Conservation (phyloP, 2,888 invertebrate species). For the Nomada lathburiana region DNA sequence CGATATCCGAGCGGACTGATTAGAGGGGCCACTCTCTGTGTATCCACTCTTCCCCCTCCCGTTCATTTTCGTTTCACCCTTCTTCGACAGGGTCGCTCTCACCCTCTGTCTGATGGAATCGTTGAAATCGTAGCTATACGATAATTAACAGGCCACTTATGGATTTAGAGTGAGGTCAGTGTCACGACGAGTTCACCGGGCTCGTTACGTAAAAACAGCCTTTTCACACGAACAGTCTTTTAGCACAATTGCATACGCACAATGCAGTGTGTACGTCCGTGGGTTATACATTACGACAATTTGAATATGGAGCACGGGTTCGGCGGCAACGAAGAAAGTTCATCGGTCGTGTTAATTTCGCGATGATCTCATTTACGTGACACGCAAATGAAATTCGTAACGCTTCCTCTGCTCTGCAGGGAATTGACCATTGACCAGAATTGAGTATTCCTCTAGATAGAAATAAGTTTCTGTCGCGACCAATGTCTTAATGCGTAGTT, state of each 20-base stretch:
- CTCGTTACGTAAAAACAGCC: constrained; percentile 40
- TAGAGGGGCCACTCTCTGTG: constrained; percentile 27
- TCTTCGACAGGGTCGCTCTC: neutral
- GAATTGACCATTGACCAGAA: neutral
- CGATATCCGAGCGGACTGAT: constrained; percentile 54
- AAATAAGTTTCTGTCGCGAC: no score
- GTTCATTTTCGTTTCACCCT: neutral
- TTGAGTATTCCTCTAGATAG: neutral
- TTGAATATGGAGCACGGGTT: neutral
- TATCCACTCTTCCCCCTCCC: constrained; percentile 3
- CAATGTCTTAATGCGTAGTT: no score
- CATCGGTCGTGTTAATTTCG: constrained; percentile 8
- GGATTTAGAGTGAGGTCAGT: constrained; percentile 64
- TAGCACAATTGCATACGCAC: constrained; percentile 3
- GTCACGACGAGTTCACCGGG: constrained; percentile 53
- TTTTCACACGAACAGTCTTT: neutral
- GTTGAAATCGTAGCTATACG: constrained; percentile 46
- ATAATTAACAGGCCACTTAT: constrained; percentile 55
- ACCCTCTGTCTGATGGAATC: constrained; percentile 28
- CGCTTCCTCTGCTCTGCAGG: neutral
- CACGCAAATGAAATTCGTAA: neutral
- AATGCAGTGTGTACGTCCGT: no score
- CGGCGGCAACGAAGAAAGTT: constrained; percentile 9
- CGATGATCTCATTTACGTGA: constrained; percentile 16
- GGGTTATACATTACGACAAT: neutral